These are phyloP conservation scores for Micrastur ruficollis DNA, from an alignment of 2,797 vertebrate species.

Conservation along the genomic window DNA sequence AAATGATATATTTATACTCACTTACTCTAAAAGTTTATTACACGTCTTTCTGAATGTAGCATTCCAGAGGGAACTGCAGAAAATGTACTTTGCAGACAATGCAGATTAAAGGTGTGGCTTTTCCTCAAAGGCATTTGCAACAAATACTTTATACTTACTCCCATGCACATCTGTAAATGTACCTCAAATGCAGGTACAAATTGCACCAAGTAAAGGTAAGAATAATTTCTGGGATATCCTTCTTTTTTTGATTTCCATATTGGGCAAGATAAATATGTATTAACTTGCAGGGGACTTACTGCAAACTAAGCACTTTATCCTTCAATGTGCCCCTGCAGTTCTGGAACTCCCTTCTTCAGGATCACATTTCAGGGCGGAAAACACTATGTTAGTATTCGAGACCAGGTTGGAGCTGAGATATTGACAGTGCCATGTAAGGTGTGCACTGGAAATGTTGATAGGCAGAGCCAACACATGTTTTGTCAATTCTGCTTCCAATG, in stretches of 20 bases:
- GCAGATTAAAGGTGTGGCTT: not conserved
- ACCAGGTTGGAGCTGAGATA: not conserved
- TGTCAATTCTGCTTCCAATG: not conserved
- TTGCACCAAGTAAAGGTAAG: not conserved
- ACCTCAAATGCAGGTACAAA: not conserved
- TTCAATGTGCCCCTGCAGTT: not conserved
- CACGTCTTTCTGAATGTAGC: not conserved
- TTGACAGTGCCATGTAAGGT: not conserved
- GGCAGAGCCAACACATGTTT: slow-evolving; percentile 2
- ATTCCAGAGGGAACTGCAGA: not conserved
- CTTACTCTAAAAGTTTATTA: not conserved
- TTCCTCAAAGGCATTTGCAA: not conserved
- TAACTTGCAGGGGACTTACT: not conserved
- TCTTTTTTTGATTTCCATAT: not conserved
- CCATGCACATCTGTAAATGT: not conserved
- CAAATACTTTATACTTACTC: not conserved
- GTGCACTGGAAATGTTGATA: not conserved
- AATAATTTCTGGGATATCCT: not conserved
- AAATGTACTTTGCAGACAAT: not conserved
- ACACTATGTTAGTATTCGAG: not conserved
- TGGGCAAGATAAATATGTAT: not conserved
- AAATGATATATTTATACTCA: not conserved
- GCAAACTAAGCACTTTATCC: not conserved
- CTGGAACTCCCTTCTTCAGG: not conserved
- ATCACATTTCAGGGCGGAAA: not conserved